These are phyloP conservation scores for Anableps anableps DNA, from an alignment of 2,797 vertebrate genomes.

Conservation along the genomic window DNA sequence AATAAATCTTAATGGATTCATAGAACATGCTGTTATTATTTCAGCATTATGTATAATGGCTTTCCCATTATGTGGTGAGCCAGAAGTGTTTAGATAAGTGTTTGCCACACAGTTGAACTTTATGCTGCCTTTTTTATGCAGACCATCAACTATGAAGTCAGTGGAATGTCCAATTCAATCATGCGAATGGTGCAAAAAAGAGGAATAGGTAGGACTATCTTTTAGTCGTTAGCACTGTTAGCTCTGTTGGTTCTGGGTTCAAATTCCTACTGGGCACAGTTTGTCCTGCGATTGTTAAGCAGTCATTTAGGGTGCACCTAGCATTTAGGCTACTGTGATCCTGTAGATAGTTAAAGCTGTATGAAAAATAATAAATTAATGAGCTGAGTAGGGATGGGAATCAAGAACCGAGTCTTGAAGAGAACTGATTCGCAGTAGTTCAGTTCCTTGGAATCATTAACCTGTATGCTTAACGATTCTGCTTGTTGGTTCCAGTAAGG, in stretches of 20 bases:
- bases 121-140: neutral
- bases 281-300: neutral
- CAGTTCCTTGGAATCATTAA: too few species aligned
- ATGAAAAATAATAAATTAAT: neutral
- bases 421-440: too few species aligned
- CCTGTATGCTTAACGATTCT: too few species aligned
- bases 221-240: neutral
- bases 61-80: neutral
- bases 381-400: too few species aligned
- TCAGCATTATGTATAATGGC: neutral
- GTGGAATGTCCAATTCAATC: neutral
- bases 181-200: neutral
- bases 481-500: too few species aligned
- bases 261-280: neutral
- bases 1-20: constrained; percentile 9
- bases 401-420: too few species aligned
- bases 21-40: neutral
- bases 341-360: too few species aligned
- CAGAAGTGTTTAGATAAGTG: neutral
- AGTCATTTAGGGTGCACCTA: neutral
- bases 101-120: neutral
- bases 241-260: neutral
- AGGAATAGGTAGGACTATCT: neutral
- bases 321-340: neutral
- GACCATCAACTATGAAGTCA: neutral